These are phyloP conservation scores for Sminthurinus aureus DNA, from an alignment of 2,888 invertebrate species.

Conservation along the genomic window DNA sequence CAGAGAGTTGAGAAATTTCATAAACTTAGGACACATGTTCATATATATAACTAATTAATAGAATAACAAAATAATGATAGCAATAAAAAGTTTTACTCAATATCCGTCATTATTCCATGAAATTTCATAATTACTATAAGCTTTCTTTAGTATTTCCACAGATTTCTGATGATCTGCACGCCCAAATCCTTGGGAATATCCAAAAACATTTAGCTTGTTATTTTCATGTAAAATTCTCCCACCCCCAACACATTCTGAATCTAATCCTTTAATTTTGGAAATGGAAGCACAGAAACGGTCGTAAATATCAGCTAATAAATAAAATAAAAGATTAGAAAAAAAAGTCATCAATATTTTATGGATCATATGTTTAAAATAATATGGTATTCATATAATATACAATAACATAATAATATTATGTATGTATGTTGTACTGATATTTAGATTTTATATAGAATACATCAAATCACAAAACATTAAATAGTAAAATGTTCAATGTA, in stretches of 20 bases:
- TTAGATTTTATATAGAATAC: too few relatives aligned
- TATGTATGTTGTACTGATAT: neutral
- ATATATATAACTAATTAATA: too few relatives aligned
- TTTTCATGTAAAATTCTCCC: conserved; percentile 89
- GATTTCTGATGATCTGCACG: conserved; percentile 86
- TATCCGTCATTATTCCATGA: conserved; percentile 88
- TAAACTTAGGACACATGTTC: too few relatives aligned
- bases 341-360: neutral
- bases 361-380: neutral
- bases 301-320: conserved; percentile 78
- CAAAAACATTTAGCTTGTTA: conserved; percentile 82
- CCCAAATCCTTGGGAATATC: conserved; percentile 90
- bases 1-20: too few relatives aligned
- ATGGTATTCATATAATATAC: neutral
- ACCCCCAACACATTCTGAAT: conserved; percentile 87
- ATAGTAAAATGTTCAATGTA: too few relatives aligned
- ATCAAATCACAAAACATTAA: too few relatives aligned
- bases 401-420: neutral
- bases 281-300: conserved; percentile 64
- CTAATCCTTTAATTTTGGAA: conserved; percentile 65
- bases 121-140: conserved; percentile 76
- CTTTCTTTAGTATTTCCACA: conserved; percentile 76
- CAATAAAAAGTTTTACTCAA: conserved; percentile 62
- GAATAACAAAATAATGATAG: too few relatives aligned
- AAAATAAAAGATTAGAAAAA: conserved; percentile 50